phyloP scores from a whole-genome alignment of 1,140 invertebrate genomes.

The Alviniconcha marisindica region DNA sequence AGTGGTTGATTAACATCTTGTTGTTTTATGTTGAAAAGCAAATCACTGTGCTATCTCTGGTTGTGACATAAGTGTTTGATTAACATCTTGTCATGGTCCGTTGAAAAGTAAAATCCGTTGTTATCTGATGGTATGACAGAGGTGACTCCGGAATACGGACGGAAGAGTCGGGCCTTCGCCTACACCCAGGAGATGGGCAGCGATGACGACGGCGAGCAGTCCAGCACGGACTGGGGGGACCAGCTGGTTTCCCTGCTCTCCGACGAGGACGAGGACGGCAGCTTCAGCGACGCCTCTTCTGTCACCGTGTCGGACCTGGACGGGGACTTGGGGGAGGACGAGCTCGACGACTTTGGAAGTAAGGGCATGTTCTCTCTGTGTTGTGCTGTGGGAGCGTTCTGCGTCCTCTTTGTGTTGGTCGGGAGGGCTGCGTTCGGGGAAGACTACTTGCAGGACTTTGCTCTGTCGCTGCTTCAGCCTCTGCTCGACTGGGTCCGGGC shows the following conservation, averaged over 20 bases:
- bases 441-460: background rate
- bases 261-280: constrained; percentile 61
- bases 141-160: constrained; percentile 46
- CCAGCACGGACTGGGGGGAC: constrained; percentile 62
- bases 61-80: too few species aligned
- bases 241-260: constrained; percentile 38
- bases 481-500: background rate
- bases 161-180: constrained; percentile 75
- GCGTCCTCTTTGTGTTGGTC: background rate
- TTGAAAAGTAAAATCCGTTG: too few species aligned
- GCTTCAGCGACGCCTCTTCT: constrained; percentile 60
- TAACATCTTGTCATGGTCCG: too few species aligned
- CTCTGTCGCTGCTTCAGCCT: background rate
- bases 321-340: constrained; percentile 21
- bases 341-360: constrained; percentile 79
- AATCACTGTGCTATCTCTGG: too few species aligned
- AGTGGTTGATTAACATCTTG: too few species aligned
- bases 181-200: constrained; percentile 67
- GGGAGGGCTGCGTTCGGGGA: constrained; percentile 7
- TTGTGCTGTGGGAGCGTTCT: constrained; percentile 8
- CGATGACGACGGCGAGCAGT: constrained; percentile 60
- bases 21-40: too few species aligned
- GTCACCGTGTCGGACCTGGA: constrained; percentile 40
- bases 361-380: background rate
- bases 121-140: constrained; percentile 33